Evolutionary conservation across 2,888 invertebrate genomes (phyloP).

Genomic region (Dione juno): DNA sequence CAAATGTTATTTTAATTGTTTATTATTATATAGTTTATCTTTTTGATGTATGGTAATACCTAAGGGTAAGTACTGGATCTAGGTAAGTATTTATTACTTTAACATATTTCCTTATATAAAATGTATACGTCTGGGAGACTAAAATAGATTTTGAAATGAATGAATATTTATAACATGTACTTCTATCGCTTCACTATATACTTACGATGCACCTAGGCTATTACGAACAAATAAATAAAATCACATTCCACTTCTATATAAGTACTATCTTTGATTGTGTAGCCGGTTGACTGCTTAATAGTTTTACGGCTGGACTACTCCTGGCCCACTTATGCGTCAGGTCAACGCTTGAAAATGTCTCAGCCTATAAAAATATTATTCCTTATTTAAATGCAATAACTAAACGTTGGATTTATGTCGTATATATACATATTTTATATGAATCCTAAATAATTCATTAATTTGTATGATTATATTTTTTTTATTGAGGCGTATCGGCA

Average conservation of each 20-base stretch:
- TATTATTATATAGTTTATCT: background rate
- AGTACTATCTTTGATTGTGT: constrained; percentile 41
- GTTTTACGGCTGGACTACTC: constrained; percentile 35
- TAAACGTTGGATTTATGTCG: background rate
- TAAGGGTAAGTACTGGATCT: too few relatives aligned
- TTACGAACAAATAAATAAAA: constrained; percentile 5
- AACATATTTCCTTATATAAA: background rate
- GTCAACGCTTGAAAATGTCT: constrained; percentile 29
- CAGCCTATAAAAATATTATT: constrained; percentile 12
- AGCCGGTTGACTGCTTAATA: constrained; percentile 41
- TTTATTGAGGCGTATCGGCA: too few relatives aligned
- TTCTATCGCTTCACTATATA: too few relatives aligned
- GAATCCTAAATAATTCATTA: too few relatives aligned
- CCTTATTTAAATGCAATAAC: background rate
- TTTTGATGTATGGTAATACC: too few relatives aligned
- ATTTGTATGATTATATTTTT: too few relatives aligned
- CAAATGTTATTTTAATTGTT: background rate
- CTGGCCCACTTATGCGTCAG: constrained; percentile 39
- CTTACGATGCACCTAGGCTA: too few relatives aligned
- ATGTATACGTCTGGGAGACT: background rate
- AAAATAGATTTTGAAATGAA: too few relatives aligned
- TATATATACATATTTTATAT: background rate
- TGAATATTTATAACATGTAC: too few relatives aligned
- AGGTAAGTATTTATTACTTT: background rate
- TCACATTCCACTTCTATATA: background rate